Evolutionary conservation across 2,888 invertebrate genomes (phyloP).

Genomic region (Conchocele bisecta): DNA sequence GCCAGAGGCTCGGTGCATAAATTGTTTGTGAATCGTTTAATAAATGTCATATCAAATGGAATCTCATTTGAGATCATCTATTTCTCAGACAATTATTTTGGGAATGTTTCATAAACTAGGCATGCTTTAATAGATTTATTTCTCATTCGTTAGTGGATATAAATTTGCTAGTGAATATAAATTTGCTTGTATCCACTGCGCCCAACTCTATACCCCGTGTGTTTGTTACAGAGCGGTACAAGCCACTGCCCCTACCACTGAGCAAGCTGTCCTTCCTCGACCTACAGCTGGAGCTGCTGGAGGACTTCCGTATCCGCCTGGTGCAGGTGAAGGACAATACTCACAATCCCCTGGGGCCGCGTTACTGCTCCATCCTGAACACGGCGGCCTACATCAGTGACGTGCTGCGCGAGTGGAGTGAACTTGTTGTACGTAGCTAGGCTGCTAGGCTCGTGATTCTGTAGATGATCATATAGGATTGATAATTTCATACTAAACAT

Average conservation of each 20-base stretch:
- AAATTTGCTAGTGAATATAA: not conserved
- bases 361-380: conserved; percentile 88
- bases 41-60: no score
- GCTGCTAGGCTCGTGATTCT: no score
- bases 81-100: not conserved
- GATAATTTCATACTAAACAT: no score
- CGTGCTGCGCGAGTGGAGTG: conserved; percentile 90
- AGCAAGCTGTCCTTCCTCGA: conserved; percentile 89
- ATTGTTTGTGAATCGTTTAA: no score
- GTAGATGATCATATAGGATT: no score
- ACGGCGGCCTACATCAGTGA: conserved; percentile 88
- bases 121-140: not conserved
- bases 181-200: not conserved
- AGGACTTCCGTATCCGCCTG: conserved; percentile 94
- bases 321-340: conserved; percentile 89
- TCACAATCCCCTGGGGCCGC: conserved; percentile 84
- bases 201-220: no score
- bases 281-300: conserved; percentile 93
- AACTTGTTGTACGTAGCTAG: conserved; percentile 85
- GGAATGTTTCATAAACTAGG: not conserved
- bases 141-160: not conserved
- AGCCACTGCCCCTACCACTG: conserved; percentile 89
- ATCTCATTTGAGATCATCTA: no score
- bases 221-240: conserved; percentile 88
- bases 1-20: no score